Base-by-base conservation (phyloP, 2,888 invertebrate genomes). In the Argyresthia goedartella region DNA sequence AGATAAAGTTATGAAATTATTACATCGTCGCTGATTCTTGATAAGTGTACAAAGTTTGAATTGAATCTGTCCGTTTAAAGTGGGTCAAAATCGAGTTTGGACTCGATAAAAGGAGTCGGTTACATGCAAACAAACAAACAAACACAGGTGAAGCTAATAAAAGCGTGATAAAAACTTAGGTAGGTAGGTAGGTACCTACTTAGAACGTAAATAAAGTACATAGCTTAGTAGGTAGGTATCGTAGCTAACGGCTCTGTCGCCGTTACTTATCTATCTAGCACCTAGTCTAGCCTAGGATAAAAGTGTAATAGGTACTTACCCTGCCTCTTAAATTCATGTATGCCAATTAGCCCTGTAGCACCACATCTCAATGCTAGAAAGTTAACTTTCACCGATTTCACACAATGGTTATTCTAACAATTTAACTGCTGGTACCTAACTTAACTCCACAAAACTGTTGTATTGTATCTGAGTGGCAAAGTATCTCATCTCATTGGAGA, bases 331-430 rank as follows among this genome's bases (percentile, higher is more conserved):
- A 35, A 13, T 49, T 39, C 48, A 49, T 49, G 48, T 49, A 35
- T 10, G 39, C 48, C 14, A 13, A 4, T 35, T 35, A 36, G n/a
- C n/a, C 34, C 11, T 49, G 16, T 35, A 35, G 15, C 13, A 13
- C 36, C 39, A 39, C 48, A 49, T 49, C 48, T 35, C 35, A 35
- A 49, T 47, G 33, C 6, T 44, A 49, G 48, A 49, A 49, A 35
- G 35, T 16, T 46, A 15, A 9, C 46, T 46, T 46, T 46, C 46
- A 33, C 46, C 46, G 8, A 46, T 25, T 10, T 11, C 39, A 39
- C n/a, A 11, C n/a, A 39, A 11, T 4, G n/a, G 39, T 39, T 9
- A 6, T 8, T 3, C n/a, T 39, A 39, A 39, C 39, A 39, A 11
- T 39, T 9, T n/a, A n/a, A n/a, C n/a, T n/a, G n/a, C n/a, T n/a